Evolutionary conservation across 2,113 vertebrate genomes (phyloP).

Genomic region (Alectura lathami): DNA sequence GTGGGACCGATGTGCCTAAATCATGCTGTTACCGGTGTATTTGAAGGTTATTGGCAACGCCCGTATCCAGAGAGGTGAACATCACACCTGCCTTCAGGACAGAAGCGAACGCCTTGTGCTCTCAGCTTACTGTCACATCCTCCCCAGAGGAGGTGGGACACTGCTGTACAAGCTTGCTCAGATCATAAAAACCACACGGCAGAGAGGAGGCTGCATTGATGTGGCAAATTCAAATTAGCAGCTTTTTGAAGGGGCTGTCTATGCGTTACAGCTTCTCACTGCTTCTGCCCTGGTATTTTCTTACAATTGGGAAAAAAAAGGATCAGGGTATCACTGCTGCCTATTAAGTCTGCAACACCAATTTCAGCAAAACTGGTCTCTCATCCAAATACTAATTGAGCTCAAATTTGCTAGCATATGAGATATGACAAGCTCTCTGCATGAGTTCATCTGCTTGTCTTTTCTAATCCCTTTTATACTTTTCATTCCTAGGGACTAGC

Average conservation of each 20-base stretch:
- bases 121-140: background rate
- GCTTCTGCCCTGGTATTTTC: background rate
- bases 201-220: background rate
- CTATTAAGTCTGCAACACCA: slow-evolving; percentile 5
- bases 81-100: background rate
- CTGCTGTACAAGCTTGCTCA: background rate
- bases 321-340: background rate
- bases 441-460: slow-evolving; percentile 51
- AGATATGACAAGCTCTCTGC: slow-evolving; percentile 50
- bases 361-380: slow-evolving; percentile 33
- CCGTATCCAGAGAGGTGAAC: background rate
- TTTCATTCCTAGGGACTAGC: slow-evolving; percentile 2
- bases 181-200: background rate
- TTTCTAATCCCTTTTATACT: slow-evolving; percentile 51
- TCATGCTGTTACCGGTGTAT: background rate
- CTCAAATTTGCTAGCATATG: slow-evolving; percentile 53
- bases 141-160: background rate
- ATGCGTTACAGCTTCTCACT: background rate
- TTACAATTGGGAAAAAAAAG: background rate
- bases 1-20: background rate
- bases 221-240: background rate
- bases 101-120: background rate
- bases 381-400: slow-evolving; percentile 51
- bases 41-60: background rate
- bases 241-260: background rate